Percentiles rank a stretch among this genome's conserved stretches.
Conservation (phyloP, 2,797 vertebrate species). For the Sebastes hubbsi region DNA sequence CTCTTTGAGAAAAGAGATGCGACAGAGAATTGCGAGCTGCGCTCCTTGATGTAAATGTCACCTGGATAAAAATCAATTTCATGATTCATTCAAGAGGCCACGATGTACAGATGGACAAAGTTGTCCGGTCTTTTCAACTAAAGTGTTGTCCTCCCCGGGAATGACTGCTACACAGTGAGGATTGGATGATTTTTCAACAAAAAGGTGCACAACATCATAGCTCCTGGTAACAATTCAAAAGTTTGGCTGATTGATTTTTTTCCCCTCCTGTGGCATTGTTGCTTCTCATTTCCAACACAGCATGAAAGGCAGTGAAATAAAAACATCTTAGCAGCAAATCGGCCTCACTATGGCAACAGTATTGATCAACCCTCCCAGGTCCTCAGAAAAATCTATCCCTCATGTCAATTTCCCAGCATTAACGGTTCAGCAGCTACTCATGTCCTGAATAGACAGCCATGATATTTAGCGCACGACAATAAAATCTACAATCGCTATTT, state of each 20-base stretch:
- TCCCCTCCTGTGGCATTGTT: slow-evolving; percentile 57
- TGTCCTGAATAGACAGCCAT: slow-evolving; percentile 64
- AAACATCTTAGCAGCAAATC: slow-evolving; percentile 79
- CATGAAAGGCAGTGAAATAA: slow-evolving; percentile 74
- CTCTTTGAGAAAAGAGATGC: slow-evolving; percentile 45
- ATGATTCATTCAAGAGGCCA: slow-evolving; percentile 61
- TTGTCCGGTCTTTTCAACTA: slow-evolving; percentile 29
- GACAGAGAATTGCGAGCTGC: slow-evolving; percentile 33
- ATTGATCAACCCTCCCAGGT: slow-evolving; percentile 77
- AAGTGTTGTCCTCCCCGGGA: background rate
- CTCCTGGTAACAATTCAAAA: slow-evolving; percentile 57
- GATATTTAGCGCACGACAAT: slow-evolving; percentile 73
- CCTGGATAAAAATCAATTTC: slow-evolving; percentile 69
- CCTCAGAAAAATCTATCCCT: slow-evolving; percentile 76
- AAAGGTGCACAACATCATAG: slow-evolving; percentile 11
- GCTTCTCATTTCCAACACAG: slow-evolving; percentile 74
- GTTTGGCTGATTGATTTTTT: slow-evolving; percentile 69
- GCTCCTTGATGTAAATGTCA: slow-evolving; percentile 74
- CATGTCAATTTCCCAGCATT: slow-evolving; percentile 75
- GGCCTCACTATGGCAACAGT: slow-evolving; percentile 80
- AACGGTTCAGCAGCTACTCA: slow-evolving; percentile 74
- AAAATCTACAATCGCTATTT: slow-evolving; percentile 72
- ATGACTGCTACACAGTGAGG: background rate
- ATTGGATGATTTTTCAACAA: slow-evolving; percentile 34
- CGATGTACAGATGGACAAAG: slow-evolving; percentile 54